Percentiles rank a stretch among this genome's conserved stretches.
These are phyloP conservation scores for Sweltsa coloradensis DNA, from an alignment of 1,140 invertebrate genomes.

Conservation along the genomic window DNA sequence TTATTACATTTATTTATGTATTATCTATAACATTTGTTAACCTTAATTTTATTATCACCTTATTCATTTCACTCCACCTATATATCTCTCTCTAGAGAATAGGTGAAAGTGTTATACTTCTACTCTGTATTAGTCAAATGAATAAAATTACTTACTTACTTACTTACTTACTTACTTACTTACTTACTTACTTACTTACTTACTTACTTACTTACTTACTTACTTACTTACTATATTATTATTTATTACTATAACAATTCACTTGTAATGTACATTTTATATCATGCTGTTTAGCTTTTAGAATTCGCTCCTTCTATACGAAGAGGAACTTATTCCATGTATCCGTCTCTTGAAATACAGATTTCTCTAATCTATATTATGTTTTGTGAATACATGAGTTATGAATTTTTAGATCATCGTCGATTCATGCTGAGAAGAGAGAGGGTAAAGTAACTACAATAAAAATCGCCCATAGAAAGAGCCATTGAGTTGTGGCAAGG, in stretches of 20 bases:
- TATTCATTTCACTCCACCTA: no score
- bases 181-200: conserved; percentile 1
- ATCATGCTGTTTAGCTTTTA: not conserved
- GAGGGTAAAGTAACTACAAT: no score
- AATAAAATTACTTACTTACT: no score
- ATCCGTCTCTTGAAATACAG: not conserved
- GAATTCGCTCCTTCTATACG: not conserved
- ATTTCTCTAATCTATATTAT: not conserved
- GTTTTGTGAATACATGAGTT: not conserved
- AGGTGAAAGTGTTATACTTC: no score
- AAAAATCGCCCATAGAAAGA: no score
- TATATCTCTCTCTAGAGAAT: no score
- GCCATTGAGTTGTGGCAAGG: no score
- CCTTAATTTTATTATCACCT: no score
- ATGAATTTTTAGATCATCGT: not conserved
- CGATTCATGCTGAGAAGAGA: no score
- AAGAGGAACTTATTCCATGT: not conserved
- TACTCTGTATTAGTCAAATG: no score
- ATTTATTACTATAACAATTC: not conserved
- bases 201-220: conserved; percentile 1
- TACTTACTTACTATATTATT: not conserved
- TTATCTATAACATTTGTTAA: no score
- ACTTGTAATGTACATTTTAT: not conserved
- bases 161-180: not conserved
- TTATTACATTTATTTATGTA: no score